Conservation (phyloP, 2,797 vertebrate species). For the Enteromius thamalakanensis region DNA sequence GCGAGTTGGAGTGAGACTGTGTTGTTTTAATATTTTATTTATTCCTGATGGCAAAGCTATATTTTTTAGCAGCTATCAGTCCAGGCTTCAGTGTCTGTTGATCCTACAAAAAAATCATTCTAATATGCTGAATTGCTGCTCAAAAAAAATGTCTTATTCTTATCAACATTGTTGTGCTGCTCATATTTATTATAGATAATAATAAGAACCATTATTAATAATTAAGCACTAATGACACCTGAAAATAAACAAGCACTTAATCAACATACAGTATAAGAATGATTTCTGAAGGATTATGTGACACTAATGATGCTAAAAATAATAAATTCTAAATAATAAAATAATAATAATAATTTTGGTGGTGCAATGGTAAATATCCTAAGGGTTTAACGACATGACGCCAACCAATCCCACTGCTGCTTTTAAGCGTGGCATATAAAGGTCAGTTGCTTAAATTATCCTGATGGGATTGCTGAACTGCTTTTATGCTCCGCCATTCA, state of each 20-base stretch:
- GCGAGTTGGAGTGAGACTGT: too few relatives aligned
- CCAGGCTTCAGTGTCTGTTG: too few relatives aligned
- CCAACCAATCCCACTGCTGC: background rate
- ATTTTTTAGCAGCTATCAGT: too few relatives aligned
- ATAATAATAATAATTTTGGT: background rate
- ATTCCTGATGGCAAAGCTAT: background rate
- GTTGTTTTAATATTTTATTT: too few relatives aligned
- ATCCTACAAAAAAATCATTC: too few relatives aligned
- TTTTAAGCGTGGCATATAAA: conserved; percentile 10
- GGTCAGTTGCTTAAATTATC: conserved; percentile 27
- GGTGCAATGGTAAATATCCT: conserved; percentile 36
- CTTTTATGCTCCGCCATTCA: background rate
- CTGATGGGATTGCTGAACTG: conserved; percentile 7
- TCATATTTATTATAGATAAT: too few relatives aligned
- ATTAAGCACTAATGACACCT: background rate
- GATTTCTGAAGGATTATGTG: background rate
- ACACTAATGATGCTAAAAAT: background rate
- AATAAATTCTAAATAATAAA: background rate
- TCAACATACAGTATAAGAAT: background rate
- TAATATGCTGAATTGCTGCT: too few relatives aligned
- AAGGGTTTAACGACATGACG: background rate
- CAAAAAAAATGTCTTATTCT: too few relatives aligned
- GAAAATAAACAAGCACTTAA: background rate
- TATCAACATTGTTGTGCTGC: too few relatives aligned
- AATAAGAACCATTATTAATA: background rate